A percentile compares a stretch with the other conserved stretches of the same genome.
phyloP scores from a whole-genome alignment of 1,140 invertebrate species.

The Hermetia illucens region DNA sequence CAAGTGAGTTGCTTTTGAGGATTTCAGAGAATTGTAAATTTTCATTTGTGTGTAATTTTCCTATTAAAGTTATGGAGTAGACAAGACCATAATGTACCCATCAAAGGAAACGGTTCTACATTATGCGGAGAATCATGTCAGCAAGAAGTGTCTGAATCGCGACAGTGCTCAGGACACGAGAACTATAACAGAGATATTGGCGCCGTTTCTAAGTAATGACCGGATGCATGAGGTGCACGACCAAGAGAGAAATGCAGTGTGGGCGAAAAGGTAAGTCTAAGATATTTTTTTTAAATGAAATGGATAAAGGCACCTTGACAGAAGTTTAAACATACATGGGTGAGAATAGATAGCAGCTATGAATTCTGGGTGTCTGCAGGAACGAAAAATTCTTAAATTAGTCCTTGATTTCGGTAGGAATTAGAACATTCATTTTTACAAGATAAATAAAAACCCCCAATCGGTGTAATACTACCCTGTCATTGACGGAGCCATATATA shows the following conservation, averaged over 20 bases:
- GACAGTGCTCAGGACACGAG: conserved; percentile 9
- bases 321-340: too few relatives aligned
- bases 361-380: too few relatives aligned
- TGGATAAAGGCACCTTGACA: too few relatives aligned
- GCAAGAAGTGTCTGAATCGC: conserved; percentile 6
- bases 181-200: conserved; percentile 13
- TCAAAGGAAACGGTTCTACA: conserved; percentile 49
- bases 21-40: conserved; percentile 4
- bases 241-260: conserved; percentile 74
- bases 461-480: too few relatives aligned
- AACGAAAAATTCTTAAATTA: too few relatives aligned
- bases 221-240: conserved; percentile 81
- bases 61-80: conserved; percentile 45
- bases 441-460: too few relatives aligned
- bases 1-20: conserved; percentile 36
- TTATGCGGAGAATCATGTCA: conserved; percentile 36
- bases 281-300: not conserved
- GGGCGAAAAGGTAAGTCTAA: conserved; percentile 52
- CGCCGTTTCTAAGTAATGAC: conserved; percentile 40
- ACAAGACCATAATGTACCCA: conserved; percentile 56
- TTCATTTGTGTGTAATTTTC: conserved; percentile 4
- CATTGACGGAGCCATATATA: too few relatives aligned
- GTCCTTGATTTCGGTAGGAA: too few relatives aligned
- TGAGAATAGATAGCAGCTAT: too few relatives aligned
- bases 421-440: too few relatives aligned